Percentiles rank a stretch among this genome's conserved stretches.
These are phyloP conservation scores for Echinometra lucunter DNA, from an alignment of 53 echinoderm and acorn worm genomes.

Conservation along the genomic window DNA sequence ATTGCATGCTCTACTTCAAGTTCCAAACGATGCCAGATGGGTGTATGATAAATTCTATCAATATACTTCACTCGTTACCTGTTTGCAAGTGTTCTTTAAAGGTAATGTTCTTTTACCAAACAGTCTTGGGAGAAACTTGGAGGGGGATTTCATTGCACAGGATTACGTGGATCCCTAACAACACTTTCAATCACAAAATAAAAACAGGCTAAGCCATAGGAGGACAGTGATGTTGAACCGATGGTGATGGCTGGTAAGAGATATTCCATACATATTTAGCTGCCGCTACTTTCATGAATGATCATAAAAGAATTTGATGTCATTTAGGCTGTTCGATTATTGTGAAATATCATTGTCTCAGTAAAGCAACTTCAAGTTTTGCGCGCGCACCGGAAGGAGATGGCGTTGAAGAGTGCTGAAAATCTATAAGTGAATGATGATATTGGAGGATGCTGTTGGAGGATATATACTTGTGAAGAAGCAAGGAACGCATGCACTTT, in stretches of 20 bases:
- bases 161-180: conserved; percentile 28
- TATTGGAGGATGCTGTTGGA: neutral
- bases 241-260: neutral
- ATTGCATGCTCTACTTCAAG: conserved; percentile 32
- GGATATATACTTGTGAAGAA: neutral
- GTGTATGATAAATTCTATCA: neutral
- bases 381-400: neutral
- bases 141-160: neutral
- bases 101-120: conserved; percentile 18
- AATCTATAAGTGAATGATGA: neutral
- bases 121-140: neutral
- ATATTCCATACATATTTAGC: neutral
- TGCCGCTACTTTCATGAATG: neutral
- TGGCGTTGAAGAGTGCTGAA: neutral
- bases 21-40: conserved; percentile 31
- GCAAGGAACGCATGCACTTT: neutral
- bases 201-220: neutral
- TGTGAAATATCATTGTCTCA: neutral
- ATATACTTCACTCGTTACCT: conserved; percentile 50
- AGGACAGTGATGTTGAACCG: neutral
- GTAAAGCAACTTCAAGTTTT: neutral
- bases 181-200: conserved; percentile 28
- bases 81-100: conserved; percentile 54
- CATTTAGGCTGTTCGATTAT: neutral
- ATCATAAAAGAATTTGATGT: neutral